Percentiles rank a stretch among this genome's conserved stretches.
phyloP scores from a whole-genome alignment of 1,140 invertebrate genomes.

The Saxidomus purpurata region DNA sequence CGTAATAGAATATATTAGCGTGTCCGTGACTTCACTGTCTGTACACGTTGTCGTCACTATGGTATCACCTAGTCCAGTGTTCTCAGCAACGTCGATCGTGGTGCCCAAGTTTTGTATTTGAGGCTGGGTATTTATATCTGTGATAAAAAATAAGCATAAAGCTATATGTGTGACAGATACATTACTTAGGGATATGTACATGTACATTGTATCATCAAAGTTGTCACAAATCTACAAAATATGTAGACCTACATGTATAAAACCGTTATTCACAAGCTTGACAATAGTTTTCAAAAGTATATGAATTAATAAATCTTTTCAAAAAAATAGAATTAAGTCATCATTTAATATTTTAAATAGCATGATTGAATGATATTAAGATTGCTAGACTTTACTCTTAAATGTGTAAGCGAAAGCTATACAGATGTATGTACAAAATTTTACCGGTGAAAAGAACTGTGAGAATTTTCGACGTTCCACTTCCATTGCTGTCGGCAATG shows the following conservation, averaged over 20 bases:
- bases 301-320: too few relatives aligned
- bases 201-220: not conserved
- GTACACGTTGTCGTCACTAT: conserved; percentile 32
- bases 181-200: not conserved
- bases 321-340: too few relatives aligned
- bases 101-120: conserved; percentile 21
- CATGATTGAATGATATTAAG: too few relatives aligned
- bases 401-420: too few relatives aligned
- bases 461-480: not conserved
- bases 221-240: too few relatives aligned
- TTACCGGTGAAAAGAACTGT: conserved; percentile 23
- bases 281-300: too few relatives aligned
- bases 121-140: conserved; percentile 23
- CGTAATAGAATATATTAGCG: conserved; percentile 17
- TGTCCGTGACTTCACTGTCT: conserved; percentile 21
- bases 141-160: not conserved
- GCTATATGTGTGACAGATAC: too few relatives aligned
- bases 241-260: too few relatives aligned
- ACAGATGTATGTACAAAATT: too few relatives aligned
- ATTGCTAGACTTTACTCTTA: too few relatives aligned
- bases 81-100: conserved; percentile 15
- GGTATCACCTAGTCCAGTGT: not conserved
- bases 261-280: too few relatives aligned
- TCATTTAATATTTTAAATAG: too few relatives aligned
- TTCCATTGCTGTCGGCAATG: not conserved